Conservation (phyloP, 1,140 invertebrate species). For the Meteorus sp. region DNA sequence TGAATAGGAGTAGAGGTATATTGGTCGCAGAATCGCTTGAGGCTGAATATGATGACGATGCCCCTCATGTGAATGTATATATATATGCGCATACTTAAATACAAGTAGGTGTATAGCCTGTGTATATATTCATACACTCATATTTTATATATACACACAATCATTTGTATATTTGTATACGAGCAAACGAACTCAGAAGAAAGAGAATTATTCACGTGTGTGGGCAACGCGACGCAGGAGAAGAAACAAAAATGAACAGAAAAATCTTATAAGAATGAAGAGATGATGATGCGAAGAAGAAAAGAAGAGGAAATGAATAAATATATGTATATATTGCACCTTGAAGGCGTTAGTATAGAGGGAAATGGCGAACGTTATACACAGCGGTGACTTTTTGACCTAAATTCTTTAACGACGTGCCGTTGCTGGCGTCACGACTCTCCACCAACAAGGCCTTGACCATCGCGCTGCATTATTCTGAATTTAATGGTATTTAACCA, state of each 20-base stretch:
- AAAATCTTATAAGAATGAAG: not conserved
- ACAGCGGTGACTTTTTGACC: slow-evolving; percentile 51
- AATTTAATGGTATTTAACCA: not conserved
- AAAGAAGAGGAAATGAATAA: not conserved
- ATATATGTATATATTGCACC: slow-evolving; percentile 2
- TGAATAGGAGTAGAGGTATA: slow-evolving; percentile 11
- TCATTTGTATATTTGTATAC: not conserved
- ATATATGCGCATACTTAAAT: not conserved
- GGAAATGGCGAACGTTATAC: slow-evolving; percentile 31
- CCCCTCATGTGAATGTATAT: slow-evolving; percentile 52
- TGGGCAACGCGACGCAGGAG: not conserved
- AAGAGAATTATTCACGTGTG: no score
- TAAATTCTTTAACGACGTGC: slow-evolving; percentile 45
- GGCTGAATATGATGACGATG: slow-evolving; percentile 3
- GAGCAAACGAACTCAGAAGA: no score
- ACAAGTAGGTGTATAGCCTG: no score
- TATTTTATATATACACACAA: not conserved
- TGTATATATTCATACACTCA: no score
- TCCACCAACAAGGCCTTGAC: slow-evolving; percentile 34
- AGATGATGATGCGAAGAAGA: not conserved
- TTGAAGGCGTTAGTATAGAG: slow-evolving; percentile 20
- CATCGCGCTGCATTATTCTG: slow-evolving; percentile 19
- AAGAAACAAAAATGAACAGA: not conserved
- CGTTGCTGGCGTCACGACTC: slow-evolving; percentile 30
- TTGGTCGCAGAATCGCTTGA: not conserved